These are phyloP conservation scores for Trissolcus japonicus DNA, from an alignment of 2,888 invertebrate genomes.

Conservation along the genomic window DNA sequence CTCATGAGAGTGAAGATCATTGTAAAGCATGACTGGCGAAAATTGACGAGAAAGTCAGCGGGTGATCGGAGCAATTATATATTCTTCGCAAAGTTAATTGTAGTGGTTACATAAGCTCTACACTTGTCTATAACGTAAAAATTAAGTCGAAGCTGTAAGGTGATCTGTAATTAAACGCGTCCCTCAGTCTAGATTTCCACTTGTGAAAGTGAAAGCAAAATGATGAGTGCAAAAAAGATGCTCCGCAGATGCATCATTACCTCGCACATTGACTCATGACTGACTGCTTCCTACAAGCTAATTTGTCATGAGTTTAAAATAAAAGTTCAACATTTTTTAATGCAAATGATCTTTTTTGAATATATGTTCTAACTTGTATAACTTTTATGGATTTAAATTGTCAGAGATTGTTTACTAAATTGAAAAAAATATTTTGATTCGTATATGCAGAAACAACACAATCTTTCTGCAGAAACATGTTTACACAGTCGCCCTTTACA, in stretches of 20 bases:
- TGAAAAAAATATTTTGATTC: too few relatives aligned
- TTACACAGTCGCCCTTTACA: too few relatives aligned
- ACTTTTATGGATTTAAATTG: too few relatives aligned
- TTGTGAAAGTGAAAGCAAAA: conserved; percentile 32
- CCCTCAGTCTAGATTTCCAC: conserved; percentile 12
- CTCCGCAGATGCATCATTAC: conserved; percentile 10
- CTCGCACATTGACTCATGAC: not conserved
- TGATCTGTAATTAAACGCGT: not conserved
- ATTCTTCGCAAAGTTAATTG: conserved; percentile 56
- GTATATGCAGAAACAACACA: too few relatives aligned
- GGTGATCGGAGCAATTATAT: conserved; percentile 69
- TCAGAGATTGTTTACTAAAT: too few relatives aligned
- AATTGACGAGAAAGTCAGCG: conserved; percentile 66
- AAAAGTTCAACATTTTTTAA: too few relatives aligned
- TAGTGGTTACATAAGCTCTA: conserved; percentile 24
- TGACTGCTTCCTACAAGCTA: too few relatives aligned
- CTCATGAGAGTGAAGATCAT: conserved; percentile 59
- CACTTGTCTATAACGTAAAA: conserved; percentile 7
- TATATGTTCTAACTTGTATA: too few relatives aligned
- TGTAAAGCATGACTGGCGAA: conserved; percentile 66
- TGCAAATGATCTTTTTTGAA: too few relatives aligned
- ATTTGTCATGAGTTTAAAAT: too few relatives aligned
- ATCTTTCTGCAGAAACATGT: too few relatives aligned
- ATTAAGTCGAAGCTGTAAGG: not conserved
- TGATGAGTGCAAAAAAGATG: conserved; percentile 7